Percentiles rank a stretch among this genome's conserved stretches.
Evolutionary conservation across 1,140 invertebrate genomes (phyloP).

Genomic region (Caerostris extrusa): DNA sequence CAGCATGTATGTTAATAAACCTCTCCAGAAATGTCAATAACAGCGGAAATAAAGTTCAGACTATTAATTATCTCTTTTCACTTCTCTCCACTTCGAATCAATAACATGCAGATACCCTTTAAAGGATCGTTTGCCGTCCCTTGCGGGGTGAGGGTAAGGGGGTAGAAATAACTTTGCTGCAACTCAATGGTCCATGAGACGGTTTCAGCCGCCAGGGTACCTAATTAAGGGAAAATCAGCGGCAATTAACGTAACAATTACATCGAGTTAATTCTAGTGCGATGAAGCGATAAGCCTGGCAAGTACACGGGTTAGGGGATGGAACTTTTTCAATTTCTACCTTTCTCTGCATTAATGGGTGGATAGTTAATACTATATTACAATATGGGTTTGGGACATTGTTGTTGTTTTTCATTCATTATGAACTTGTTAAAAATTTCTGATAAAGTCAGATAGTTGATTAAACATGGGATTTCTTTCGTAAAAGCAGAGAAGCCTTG

Average conservation of each 20-base stretch:
- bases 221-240: constrained; percentile 62
- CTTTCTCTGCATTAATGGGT: too few species aligned
- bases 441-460: too few species aligned
- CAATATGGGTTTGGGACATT: too few species aligned
- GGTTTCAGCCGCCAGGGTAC: neutral
- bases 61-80: constrained; percentile 15
- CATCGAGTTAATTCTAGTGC: constrained; percentile 55
- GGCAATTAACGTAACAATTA: constrained; percentile 60
- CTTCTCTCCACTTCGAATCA: constrained; percentile 1
- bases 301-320: neutral
- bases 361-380: too few species aligned
- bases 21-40: constrained; percentile 59
- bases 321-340: neutral
- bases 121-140: constrained; percentile 18
- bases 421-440: too few species aligned
- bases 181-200: constrained; percentile 13
- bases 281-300: neutral
- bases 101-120: constrained; percentile 47
- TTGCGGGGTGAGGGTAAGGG: neutral
- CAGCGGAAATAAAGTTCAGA: constrained; percentile 64
- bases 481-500: too few species aligned
- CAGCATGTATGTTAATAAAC: constrained; percentile 41
- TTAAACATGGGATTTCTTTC: too few species aligned
- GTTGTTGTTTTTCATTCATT: too few species aligned
- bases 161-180: neutral